Evolutionary conservation across 2,113 vertebrate genomes (phyloP).

Genomic region (Sinocyclocheilus anophthalmus): DNA sequence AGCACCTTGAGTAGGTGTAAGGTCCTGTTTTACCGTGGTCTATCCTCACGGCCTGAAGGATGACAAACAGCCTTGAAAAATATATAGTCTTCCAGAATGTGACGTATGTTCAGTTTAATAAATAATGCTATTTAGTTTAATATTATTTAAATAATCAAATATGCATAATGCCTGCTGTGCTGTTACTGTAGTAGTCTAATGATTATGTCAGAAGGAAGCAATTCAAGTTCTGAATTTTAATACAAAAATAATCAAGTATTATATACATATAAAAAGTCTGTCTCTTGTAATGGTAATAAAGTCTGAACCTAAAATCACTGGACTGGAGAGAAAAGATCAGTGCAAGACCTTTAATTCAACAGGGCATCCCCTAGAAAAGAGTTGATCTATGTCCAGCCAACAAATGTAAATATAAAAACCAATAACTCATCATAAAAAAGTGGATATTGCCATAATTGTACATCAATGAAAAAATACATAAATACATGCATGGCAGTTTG

Average conservation of each 20-base stretch:
- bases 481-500: constrained; percentile 50
- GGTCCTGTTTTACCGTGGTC: not conserved
- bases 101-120: not conserved
- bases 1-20: constrained; percentile 1
- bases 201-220: not conserved
- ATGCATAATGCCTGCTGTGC: not conserved
- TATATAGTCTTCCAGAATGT: not conserved
- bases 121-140: not conserved
- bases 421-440: constrained; percentile 38
- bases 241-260: not conserved
- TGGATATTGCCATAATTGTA: constrained; percentile 20
- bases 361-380: constrained; percentile 64
- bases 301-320: constrained; percentile 2
- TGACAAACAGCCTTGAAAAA: not conserved
- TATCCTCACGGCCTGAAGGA: not conserved
- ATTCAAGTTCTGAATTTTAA: not conserved
- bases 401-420: constrained; percentile 45
- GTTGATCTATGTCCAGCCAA: constrained; percentile 35
- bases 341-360: constrained; percentile 72
- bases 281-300: no score
- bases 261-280: not conserved
- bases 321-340: constrained; percentile 60
- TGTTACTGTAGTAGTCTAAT: not conserved
- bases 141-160: not conserved
- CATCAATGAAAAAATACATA: constrained; percentile 55